A percentile compares a stretch with the other conserved stretches of the same genome.
Evolutionary conservation across 2,888 invertebrate genomes (phyloP).

Genomic region (Campopleginae sp.): DNA sequence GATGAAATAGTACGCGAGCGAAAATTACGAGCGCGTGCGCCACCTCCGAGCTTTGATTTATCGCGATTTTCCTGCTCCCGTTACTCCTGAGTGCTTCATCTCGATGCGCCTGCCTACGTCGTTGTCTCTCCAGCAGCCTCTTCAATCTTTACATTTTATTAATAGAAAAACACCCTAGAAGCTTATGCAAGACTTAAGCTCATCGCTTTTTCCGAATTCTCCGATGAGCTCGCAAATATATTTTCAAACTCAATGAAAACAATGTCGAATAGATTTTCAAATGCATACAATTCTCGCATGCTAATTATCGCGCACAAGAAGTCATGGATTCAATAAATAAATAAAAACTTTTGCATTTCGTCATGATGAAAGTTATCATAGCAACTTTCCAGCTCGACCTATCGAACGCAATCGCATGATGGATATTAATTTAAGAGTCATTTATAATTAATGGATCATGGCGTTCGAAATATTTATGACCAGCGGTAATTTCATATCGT

Average conservation of each 20-base stretch:
- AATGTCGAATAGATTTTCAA: neutral
- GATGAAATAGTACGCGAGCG: constrained; percentile 39
- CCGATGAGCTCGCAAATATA: neutral
- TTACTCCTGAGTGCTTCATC: constrained; percentile 15
- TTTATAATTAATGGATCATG: neutral
- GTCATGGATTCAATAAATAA: neutral
- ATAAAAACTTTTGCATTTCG: neutral
- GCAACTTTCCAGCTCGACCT: constrained; percentile 34
- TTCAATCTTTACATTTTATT: constrained; percentile 41
- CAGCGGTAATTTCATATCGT: neutral
- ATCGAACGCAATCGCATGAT: neutral
- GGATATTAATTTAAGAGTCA: neutral
- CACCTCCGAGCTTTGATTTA: constrained; percentile 42
- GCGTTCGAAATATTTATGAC: neutral
- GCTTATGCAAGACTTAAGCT: neutral
- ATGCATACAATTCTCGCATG: neutral
- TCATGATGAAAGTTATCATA: neutral
- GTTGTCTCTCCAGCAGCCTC: constrained; percentile 20
- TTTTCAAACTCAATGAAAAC: neutral
- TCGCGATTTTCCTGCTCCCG: constrained; percentile 36
- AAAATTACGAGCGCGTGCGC: constrained; percentile 33
- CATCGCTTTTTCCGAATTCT: constrained; percentile 12
- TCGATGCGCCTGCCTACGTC: constrained; percentile 10
- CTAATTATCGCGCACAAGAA: neutral
- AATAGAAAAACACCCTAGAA: neutral